Evolutionary conservation across 1,140 invertebrate species (phyloP).

Genomic region (Pemphigus obesinymphae): DNA sequence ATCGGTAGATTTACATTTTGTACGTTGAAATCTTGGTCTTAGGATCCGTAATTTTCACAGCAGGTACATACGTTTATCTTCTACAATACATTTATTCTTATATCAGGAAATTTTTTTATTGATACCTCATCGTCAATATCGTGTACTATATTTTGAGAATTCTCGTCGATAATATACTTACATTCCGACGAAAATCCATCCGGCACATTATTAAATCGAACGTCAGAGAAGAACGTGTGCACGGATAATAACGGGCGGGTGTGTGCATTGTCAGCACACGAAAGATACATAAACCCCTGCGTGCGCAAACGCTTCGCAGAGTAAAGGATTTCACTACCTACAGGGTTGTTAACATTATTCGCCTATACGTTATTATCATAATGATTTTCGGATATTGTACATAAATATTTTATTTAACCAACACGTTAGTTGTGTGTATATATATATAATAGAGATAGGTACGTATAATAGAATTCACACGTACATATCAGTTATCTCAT

Average conservation of each 20-base stretch:
- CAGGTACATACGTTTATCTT: background rate
- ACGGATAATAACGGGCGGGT: background rate
- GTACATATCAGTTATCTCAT: too few relatives aligned
- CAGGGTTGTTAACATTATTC: background rate
- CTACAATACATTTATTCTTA: background rate
- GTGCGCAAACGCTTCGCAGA: background rate
- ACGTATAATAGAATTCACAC: background rate
- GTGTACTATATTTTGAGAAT: background rate
- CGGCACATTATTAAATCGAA: slow-evolving; percentile 1
- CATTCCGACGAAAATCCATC: background rate
- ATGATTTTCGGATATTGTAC: background rate
- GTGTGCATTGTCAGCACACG: background rate
- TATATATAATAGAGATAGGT: background rate
- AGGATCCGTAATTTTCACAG: background rate
- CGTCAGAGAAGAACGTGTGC: background rate
- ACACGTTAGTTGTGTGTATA: background rate
- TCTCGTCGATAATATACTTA: background rate
- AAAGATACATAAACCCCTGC: background rate
- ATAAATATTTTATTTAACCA: background rate
- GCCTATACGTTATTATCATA: too few relatives aligned
- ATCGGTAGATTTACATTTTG: background rate
- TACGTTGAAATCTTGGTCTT: background rate
- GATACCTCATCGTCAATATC: background rate
- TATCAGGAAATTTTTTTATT: too few relatives aligned
- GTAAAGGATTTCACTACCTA: background rate